Evolutionary conservation across 2,888 invertebrate genomes (phyloP), one percentile per base, ranked within the genome.

Genomic region (Aplocera efformata): DNA sequence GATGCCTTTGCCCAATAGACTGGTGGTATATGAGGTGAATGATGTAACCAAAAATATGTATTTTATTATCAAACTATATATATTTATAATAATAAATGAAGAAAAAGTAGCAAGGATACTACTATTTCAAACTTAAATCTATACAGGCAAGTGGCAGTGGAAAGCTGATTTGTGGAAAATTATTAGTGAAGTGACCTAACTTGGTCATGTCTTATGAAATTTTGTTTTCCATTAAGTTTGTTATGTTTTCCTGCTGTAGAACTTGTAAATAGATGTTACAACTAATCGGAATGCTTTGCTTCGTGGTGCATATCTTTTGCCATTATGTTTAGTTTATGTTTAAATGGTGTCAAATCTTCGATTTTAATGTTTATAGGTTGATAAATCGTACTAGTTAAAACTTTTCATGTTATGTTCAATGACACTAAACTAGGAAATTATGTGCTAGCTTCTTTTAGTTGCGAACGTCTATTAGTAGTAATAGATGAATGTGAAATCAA

Each of bases 211-310:
- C 13, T 17, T 22, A 8, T 32, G 7, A 30, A 24, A 28, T 8
- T 7, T n/a, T 10, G n/a, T 2, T 6, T 4, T 23, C 7, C 7
- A 32, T 32, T n/a, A 17, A 8, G 17, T 33, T 21, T n/a, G 7
- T 40, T 54, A 47, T 55, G 51, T 43, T 59, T 49, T 53, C 32
- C 39, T 49, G 33, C 36, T 21, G 31, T 50, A 52, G 48, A 55
- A 51, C 42, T 46, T 60, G 53, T 60, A 56, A 53, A 57, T 59
- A 57, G 32, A 43, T 49, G 32, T 36, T 39, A 13, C 45, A 30
- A 36, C 32, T 32, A 42, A 50, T 40, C 39, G 23, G 42, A 58
- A 53, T 62, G 67, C 64, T 68, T 65, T 50, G 71, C 71, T 70
- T 64, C 39, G 52, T 56, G 44, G 44, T 59, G 51, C 46, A 32